phyloP scores from a whole-genome alignment of 2,797 vertebrate genomes.

The Agapornis canus region DNA sequence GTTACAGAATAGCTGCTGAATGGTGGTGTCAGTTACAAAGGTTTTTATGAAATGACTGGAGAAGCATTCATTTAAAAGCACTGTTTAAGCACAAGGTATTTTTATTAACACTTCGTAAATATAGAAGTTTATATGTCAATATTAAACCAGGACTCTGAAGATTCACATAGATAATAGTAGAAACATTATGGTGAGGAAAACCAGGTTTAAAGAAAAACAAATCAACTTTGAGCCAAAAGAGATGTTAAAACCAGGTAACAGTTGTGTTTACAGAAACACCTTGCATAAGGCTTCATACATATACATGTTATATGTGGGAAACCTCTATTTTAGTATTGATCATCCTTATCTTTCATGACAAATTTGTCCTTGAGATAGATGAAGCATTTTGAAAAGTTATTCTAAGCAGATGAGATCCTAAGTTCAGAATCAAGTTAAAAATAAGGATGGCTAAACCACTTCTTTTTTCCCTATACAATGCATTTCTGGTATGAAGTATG shows the following conservation, averaged over 20 bases:
- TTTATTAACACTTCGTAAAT: slow-evolving; percentile 1
- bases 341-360: not conserved
- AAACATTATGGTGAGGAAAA: not conserved
- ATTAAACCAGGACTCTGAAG: not conserved
- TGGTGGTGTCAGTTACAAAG: not conserved
- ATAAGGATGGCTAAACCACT: not conserved
- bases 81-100: not conserved
- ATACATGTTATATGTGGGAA: not conserved
- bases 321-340: not conserved
- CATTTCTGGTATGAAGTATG: not conserved
- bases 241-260: not conserved
- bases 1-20: not conserved
- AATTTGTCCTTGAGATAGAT: not conserved
- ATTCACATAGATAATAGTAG: not conserved
- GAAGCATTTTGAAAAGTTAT: not conserved
- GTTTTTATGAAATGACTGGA: not conserved
- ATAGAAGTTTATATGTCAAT: not conserved
- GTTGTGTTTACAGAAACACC: not conserved
- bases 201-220: not conserved
- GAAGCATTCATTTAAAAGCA: not conserved
- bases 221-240: not conserved
- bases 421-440: not conserved
- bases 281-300: not conserved
- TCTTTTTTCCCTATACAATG: not conserved
- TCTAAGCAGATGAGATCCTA: not conserved